Conservation (phyloP, 2,113 vertebrate species). For the Nesogale talazaci region DNA sequence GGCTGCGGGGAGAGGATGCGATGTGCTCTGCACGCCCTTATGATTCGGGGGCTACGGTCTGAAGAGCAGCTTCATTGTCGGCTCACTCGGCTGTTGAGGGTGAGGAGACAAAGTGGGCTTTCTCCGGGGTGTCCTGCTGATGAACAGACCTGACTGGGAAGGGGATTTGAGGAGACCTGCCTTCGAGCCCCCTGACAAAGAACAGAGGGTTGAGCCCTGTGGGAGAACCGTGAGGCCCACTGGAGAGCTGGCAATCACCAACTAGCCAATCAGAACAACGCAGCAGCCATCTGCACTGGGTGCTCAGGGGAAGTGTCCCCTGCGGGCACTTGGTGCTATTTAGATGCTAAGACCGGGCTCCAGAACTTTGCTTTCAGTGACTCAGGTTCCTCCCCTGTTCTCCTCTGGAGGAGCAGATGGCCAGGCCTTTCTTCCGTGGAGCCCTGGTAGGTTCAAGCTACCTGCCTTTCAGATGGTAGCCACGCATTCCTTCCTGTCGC, state of each 20-base stretch:
- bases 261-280: neutral
- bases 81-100: neutral
- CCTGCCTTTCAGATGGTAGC: neutral
- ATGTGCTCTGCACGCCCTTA: neutral
- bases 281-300: neutral
- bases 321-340: neutral
- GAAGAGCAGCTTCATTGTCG: neutral
- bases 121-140: neutral
- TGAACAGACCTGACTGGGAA: neutral
- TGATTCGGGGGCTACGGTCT: neutral
- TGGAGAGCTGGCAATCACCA: neutral
- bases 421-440: neutral
- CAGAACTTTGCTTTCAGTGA: neutral
- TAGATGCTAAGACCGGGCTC: neutral
- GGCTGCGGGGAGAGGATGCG: neutral
- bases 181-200: neutral
- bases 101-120: conserved; percentile 6
- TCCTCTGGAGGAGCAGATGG: neutral
- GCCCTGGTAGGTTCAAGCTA: neutral
- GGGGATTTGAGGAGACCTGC: neutral
- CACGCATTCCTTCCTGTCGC: neutral
- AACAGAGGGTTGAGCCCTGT: neutral
- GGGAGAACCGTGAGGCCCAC: neutral
- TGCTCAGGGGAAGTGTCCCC: neutral
- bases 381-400: neutral